A percentile compares a stretch with the other conserved stretches of the same genome.
Evolutionary conservation across 2,113 vertebrate genomes (phyloP).

Genomic region (Psittacula cyanocephala): DNA sequence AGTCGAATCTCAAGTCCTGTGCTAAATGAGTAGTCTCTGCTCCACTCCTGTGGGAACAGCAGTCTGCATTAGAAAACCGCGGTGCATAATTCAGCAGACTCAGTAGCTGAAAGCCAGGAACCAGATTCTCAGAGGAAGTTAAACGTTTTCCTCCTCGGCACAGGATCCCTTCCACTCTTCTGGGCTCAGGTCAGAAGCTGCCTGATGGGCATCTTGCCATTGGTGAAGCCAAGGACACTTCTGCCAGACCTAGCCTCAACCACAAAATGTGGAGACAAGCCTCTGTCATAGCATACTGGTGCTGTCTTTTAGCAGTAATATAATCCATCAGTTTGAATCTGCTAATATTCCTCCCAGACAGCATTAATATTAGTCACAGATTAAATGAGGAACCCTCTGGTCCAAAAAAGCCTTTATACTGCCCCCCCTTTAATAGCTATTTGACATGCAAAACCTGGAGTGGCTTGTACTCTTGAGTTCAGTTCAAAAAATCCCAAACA

Average conservation of each 20-base stretch:
- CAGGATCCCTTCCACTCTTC: background rate
- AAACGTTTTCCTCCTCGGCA: background rate
- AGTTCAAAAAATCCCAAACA: background rate
- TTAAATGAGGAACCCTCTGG: background rate
- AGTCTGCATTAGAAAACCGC: constrained; percentile 1
- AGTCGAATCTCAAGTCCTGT: background rate
- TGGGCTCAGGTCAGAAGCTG: background rate
- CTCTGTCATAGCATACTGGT: background rate
- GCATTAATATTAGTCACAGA: background rate
- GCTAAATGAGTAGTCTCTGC: constrained; percentile 21
- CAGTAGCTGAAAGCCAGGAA: constrained; percentile 8
- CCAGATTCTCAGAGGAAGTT: constrained; percentile 29
- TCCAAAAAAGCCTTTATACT: background rate
- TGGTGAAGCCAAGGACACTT: background rate
- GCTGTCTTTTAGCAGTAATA: background rate
- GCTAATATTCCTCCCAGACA: background rate
- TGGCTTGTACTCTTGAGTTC: background rate
- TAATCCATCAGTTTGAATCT: background rate
- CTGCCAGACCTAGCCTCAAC: constrained; percentile 12
- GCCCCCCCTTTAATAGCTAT: background rate
- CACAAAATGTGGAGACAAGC: background rate
- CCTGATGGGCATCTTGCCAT: background rate
- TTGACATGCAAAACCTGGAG: background rate
- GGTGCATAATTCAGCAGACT: constrained; percentile 34
- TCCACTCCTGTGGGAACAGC: background rate